Base-by-base conservation (phyloP, 2,113 vertebrate genomes). In the Tupaia tana region DNA sequence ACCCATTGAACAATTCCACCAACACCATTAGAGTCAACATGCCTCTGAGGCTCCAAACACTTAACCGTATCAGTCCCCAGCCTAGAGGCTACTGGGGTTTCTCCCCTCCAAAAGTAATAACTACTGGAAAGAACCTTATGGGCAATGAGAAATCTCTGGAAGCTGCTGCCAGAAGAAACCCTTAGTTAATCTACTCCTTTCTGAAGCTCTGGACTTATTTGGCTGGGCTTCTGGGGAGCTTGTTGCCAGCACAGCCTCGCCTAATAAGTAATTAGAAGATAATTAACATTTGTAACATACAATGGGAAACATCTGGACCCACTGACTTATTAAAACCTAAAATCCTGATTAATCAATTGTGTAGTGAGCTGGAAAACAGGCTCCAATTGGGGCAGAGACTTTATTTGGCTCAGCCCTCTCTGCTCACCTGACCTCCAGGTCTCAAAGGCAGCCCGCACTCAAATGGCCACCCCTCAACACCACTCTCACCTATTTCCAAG, bases 201-300 rank as follows among this genome's bases (percentile, higher is more conserved):
- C 91, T 4, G 4, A 66, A 93, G 94, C 93, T 96, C 81, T 0
- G 29, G 75, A 70, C 89, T 89, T 98, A 92, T 96, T 97, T 97
- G 97, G 97, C 97, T 89, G 91, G 86, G 78, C 88, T 96, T 96
- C 15, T 4, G 81, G 89, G 59, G 10, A 0, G 0, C 10, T 61
- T 80, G 0, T 31, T 92, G 95, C 97, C 97, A 98, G 95, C 20
- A 13, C 61, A 64, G 92, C 85, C 95, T 78, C 15, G 1, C 81
- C 97, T 98, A 96, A 95, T 95, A 96, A 96, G 96, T 98, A 96
- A 98, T 98, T 98, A 98, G 97, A 86, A 98, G 96, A 94, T 98
- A 98, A 98, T 98, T 98, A 98, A 98, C 97, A 97, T 98, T 97
- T 98, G 98, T 97, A 98, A 96, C 91, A 79, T 98, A 97, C 97